Conservation (phyloP, 2,113 vertebrate genomes). For the Struthidea cinerea region DNA sequence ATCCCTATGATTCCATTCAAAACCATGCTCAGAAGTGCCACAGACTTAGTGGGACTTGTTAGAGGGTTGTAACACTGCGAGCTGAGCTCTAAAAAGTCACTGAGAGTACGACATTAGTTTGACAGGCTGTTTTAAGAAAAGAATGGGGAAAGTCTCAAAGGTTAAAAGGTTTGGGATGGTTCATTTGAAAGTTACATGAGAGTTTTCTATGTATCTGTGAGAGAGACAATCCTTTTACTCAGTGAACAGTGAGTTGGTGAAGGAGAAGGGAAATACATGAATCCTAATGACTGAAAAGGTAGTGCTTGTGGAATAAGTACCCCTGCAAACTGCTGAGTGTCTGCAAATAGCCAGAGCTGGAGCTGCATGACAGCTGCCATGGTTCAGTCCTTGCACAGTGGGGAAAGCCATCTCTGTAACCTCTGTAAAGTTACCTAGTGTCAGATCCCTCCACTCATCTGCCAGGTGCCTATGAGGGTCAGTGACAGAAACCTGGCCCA, state of each 20-base stretch:
- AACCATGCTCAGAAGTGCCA: neutral
- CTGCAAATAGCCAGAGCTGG: neutral
- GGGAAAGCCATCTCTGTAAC: neutral
- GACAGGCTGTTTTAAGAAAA: neutral
- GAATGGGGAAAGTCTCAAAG: neutral
- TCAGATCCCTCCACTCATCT: neutral
- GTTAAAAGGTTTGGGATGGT: neutral
- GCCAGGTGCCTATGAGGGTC: neutral
- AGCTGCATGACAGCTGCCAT: neutral
- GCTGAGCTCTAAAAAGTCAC: neutral
- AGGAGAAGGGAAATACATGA: neutral
- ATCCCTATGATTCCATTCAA: neutral
- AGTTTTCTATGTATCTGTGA: neutral
- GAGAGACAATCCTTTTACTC: neutral
- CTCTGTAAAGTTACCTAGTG: neutral
- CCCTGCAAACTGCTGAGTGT: neutral
- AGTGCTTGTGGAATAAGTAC: neutral
- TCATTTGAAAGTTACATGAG: neutral
- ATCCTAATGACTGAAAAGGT: neutral
- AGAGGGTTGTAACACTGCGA: neutral
- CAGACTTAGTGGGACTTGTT: neutral
- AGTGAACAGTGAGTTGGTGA: neutral
- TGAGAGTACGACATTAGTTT: neutral
- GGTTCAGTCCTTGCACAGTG: neutral
- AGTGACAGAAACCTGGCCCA: neutral